Evolutionary conservation across 1,140 invertebrate genomes (phyloP).

Genomic region (Bombus confusus): DNA sequence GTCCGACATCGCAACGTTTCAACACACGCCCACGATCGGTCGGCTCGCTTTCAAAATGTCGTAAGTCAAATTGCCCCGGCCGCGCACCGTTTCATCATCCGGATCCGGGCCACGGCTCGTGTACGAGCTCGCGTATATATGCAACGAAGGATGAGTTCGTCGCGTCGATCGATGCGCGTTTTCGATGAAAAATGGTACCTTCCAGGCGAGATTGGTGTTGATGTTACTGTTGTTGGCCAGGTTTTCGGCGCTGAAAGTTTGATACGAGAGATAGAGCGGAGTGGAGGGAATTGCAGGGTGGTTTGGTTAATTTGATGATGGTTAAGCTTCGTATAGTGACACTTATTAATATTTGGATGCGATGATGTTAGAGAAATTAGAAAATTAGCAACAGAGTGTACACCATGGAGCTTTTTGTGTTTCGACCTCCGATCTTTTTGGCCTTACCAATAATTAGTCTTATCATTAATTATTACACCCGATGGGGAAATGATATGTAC

Average conservation of each 20-base stretch:
- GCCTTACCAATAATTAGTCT: too few relatives aligned
- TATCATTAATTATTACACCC: too few relatives aligned
- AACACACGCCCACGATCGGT: conserved; percentile 80
- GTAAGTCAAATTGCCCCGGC: conserved; percentile 80
- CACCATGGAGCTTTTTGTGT: too few relatives aligned
- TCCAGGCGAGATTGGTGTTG: neutral
- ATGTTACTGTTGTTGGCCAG: neutral
- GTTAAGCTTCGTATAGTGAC: too few relatives aligned
- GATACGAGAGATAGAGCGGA: fast-evolving
- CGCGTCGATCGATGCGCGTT: neutral
- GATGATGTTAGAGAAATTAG: too few relatives aligned
- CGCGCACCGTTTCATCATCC: conserved; percentile 78
- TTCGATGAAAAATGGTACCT: conserved; percentile 27
- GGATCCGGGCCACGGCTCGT: conserved; percentile 53
- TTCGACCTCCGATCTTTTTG: too few relatives aligned
- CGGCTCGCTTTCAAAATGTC: conserved; percentile 81
- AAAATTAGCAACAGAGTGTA: too few relatives aligned
- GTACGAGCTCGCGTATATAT: neutral
- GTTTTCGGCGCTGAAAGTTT: neutral
- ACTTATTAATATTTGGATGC: too few relatives aligned
- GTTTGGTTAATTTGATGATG: too few relatives aligned
- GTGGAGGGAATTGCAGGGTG: too few relatives aligned
- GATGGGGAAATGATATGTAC: too few relatives aligned
- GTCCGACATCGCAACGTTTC: conserved; percentile 80
- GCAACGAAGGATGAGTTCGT: neutral